Conservation (phyloP, 1,140 invertebrate species). For the Cotesia vestalis region DNA sequence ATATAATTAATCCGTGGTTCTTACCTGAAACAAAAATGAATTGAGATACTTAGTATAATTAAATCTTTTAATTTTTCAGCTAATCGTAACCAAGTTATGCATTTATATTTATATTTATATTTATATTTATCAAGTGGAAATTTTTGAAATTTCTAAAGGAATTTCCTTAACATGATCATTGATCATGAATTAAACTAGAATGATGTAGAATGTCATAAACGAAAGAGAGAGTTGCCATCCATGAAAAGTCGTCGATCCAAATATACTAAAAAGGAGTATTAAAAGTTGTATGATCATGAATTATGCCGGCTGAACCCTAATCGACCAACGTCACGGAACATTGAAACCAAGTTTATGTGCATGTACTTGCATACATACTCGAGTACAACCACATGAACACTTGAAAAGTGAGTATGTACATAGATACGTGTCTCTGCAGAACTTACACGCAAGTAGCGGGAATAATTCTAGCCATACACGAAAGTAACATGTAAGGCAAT, state of each 20-base stretch:
- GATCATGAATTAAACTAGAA: no score
- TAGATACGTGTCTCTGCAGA: background rate
- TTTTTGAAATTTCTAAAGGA: no score
- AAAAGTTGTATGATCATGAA: slow-evolving; percentile 29
- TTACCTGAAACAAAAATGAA: slow-evolving; percentile 24
- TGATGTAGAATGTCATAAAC: no score
- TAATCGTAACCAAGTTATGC: no score
- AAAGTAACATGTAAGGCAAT: slow-evolving; percentile 33
- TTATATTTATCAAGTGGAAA: no score
- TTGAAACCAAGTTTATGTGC: slow-evolving; percentile 18
- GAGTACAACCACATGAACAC: no score
- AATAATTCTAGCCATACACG: slow-evolving; percentile 22
- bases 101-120: no score
- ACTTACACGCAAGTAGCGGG: slow-evolving; percentile 17
- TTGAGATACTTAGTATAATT: no score
- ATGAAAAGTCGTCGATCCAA: slow-evolving; percentile 32
- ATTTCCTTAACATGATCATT: no score
- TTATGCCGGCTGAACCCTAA: slow-evolving; percentile 26
- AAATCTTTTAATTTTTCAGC: no score
- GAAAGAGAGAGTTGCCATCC: slow-evolving; percentile 20
- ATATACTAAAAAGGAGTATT: background rate
- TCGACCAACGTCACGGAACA: slow-evolving; percentile 33
- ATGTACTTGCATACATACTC: background rate
- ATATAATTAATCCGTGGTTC: background rate
- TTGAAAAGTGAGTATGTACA: background rate